phyloP scores from a whole-genome alignment of 2,113 vertebrate species.

The Urocynchramus pylzowi region DNA sequence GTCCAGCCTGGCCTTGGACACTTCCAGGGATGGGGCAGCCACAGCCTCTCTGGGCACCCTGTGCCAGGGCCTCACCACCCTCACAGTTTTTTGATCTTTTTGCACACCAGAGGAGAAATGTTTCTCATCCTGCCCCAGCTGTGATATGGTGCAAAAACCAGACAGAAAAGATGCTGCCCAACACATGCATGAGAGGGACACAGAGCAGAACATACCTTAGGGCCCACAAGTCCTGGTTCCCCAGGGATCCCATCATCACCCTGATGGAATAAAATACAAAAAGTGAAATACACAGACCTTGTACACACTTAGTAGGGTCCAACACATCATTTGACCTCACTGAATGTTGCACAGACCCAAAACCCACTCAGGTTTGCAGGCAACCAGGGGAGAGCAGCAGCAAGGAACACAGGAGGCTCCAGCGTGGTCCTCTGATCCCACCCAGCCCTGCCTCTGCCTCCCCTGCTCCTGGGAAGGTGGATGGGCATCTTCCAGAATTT shows the following conservation, averaged over 20 bases:
- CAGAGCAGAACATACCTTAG: constrained; percentile 70
- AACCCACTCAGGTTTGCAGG: background rate
- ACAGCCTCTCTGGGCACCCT: background rate
- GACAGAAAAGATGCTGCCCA: background rate
- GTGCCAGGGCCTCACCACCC: background rate
- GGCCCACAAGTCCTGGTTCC: constrained; percentile 77
- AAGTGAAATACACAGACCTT: background rate
- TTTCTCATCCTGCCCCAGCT: background rate
- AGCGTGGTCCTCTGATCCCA: background rate
- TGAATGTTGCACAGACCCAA: background rate
- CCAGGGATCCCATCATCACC: constrained; percentile 83
- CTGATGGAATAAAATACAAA: constrained; percentile 57
- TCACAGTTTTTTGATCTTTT: background rate
- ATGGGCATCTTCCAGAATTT: background rate
- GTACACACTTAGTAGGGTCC: background rate
- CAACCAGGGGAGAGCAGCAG: background rate
- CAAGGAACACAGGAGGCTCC: background rate
- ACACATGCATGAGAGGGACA: background rate
- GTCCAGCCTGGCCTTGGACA: background rate
- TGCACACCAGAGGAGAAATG: background rate
- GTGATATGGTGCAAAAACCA: background rate
- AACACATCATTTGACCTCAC: background rate
- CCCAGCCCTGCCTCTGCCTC: background rate
- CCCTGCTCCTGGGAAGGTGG: background rate
- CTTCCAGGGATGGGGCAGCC: background rate